A percentile compares a stretch with the other conserved stretches of the same genome.
These are phyloP conservation scores for Microtus richardsoni DNA, from an alignment of 2,113 vertebrate genomes.

Conservation along the genomic window DNA sequence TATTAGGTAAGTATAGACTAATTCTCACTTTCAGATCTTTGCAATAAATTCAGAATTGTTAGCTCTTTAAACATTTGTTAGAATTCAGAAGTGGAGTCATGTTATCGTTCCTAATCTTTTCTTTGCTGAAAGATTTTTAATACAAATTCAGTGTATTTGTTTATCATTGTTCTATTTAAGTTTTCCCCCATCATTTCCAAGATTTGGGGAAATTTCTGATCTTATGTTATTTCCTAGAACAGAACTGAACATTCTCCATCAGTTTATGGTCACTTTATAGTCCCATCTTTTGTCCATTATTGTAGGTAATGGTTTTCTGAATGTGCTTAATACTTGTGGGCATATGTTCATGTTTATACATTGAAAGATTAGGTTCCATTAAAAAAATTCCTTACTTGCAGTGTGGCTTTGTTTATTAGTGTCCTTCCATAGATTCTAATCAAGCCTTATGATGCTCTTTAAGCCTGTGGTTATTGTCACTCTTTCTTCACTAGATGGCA, in stretches of 20 bases:
- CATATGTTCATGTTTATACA: neutral
- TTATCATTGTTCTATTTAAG: neutral
- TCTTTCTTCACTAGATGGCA: constrained; percentile 36
- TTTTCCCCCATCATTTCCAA: neutral
- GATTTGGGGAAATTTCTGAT: neutral
- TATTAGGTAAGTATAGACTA: neutral
- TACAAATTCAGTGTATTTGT: neutral
- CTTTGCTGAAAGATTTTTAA: neutral
- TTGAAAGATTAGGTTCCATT: neutral
- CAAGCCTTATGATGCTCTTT: neutral
- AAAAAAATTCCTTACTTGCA: neutral
- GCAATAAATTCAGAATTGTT: neutral
- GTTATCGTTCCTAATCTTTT: neutral
- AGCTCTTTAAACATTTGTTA: neutral
- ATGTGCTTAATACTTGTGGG: neutral
- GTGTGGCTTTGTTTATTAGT: neutral
- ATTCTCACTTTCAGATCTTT: neutral
- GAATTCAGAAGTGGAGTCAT: neutral
- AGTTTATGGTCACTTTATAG: neutral
- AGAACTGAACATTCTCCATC: neutral
- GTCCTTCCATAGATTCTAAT: neutral
- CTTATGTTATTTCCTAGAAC: neutral
- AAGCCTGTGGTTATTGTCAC: neutral
- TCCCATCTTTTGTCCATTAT: neutral
- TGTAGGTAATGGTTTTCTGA: neutral